Conservation (phyloP, 2,113 vertebrate species). For the Pyxicephalus adspersus region DNA sequence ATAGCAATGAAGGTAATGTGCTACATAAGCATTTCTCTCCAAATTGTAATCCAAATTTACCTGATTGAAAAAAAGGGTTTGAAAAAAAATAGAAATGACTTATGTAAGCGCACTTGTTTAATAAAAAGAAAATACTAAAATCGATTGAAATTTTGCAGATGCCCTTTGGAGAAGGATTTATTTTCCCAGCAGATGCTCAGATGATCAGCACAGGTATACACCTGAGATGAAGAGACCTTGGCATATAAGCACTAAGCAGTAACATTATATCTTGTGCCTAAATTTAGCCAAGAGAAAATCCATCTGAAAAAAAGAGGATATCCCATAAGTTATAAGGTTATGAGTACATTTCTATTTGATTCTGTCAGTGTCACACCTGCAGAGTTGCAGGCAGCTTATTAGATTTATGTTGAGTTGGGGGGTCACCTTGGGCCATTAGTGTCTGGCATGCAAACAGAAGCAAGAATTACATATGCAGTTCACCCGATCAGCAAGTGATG, state of each 20-base stretch:
- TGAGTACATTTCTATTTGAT: too few species aligned
- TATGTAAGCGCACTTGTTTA: not conserved
- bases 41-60: not conserved
- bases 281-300: too few species aligned
- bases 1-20: not conserved
- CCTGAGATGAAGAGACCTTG: slow-evolving; percentile 2
- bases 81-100: not conserved
- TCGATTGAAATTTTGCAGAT: not conserved
- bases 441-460: too few species aligned
- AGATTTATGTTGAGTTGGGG: too few species aligned
- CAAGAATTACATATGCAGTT: too few species aligned
- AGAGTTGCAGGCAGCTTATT: too few species aligned
- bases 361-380: too few species aligned
- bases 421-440: too few species aligned
- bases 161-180: not conserved
- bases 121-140: not conserved
- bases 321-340: too few species aligned
- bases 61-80: not conserved
- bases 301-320: too few species aligned
- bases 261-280: too few species aligned
- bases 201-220: not conserved
- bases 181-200: not conserved
- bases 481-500: too few species aligned
- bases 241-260: slow-evolving; percentile 5
- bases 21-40: not conserved